These are phyloP conservation scores for Prochilodus magdalenae DNA, from an alignment of 2,113 vertebrate species.

Conservation along the genomic window DNA sequence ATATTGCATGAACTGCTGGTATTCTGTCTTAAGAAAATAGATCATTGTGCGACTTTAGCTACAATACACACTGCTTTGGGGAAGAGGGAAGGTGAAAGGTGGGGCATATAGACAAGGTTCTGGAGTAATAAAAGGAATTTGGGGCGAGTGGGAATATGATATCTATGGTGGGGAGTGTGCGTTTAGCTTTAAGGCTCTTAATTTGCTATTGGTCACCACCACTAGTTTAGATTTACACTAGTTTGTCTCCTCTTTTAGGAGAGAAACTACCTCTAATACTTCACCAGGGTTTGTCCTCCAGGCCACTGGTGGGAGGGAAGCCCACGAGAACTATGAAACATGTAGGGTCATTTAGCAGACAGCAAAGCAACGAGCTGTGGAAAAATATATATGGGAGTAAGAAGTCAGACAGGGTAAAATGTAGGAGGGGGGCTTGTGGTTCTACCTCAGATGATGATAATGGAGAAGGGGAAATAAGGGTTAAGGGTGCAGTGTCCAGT, in stretches of 20 bases:
- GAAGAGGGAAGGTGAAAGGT: background rate
- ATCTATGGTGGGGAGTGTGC: slow-evolving; percentile 26
- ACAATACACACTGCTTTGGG: slow-evolving; percentile 52
- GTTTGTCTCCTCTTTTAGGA: slow-evolving; percentile 26
- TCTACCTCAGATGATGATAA: slow-evolving; percentile 7
- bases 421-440: slow-evolving; percentile 3
- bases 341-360: slow-evolving; percentile 27
- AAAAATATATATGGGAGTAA: slow-evolving; percentile 43
- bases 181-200: slow-evolving; percentile 53
- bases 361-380: slow-evolving; percentile 29
- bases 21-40: slow-evolving; percentile 61
- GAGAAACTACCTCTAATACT: slow-evolving; percentile 14
- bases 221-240: slow-evolving; percentile 9
- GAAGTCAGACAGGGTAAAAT: background rate
- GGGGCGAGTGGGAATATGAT: background rate
- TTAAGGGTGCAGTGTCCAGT: slow-evolving; percentile 63
- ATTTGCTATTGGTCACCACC: slow-evolving; percentile 42
- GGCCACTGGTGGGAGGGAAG: slow-evolving; percentile 1
- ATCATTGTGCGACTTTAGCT: slow-evolving; percentile 63
- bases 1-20: slow-evolving; percentile 64
- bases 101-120: slow-evolving; percentile 11
- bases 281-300: background rate
- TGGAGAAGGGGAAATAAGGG: slow-evolving; percentile 64
- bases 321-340: slow-evolving; percentile 34
- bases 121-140: background rate